Evolutionary conservation across 2,797 vertebrate species (phyloP), one percentile per base, ranked within the genome.

Genomic region (Typhlichthys eigenmanni): DNA sequence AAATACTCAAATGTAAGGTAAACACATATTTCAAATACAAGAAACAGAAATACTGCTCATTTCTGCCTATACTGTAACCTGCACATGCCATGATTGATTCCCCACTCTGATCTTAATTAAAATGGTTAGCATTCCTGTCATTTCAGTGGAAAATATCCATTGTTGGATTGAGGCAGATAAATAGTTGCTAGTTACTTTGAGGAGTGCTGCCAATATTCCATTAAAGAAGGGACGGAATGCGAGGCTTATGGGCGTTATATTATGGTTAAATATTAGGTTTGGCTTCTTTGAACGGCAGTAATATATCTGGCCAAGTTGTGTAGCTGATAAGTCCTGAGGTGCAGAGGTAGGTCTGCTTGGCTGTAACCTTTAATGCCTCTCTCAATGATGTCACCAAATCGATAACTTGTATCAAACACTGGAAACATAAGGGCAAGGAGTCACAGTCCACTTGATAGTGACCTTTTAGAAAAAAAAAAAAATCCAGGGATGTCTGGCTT

Each of bases 291-390:
- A 49, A 66, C 47, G 13, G 38, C 13, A 47, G 11, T 65, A 73
- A 75, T 49, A 53, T 67, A 50, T 72, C 34, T 19, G 58, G 49
- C 66, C 47, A 56, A 54, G 69, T 59, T 72, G 57, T 62, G 68
- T 75, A 32, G 58, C 66, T 82, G 62, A 78, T 62, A 57, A 66
- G 66, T 16, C 48, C 53, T 5, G 17, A 4, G 14, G 50, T 59
- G 64, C 51, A 17, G 62, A 34, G 58, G 79, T 10, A 46, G 60
- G 14, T 47, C 14, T 17, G 49, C 75, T 53, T 59, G n/a, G 63
- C 58, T 62, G 53, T 79, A 86, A 91, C 90, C 87, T 92, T 92
- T 38, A 88, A 78, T 43, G 57, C 69, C 77, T 66, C 59, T 74
- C 55, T 54, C 34, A 64, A 68, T 81, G 85, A 78, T 69, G 74